Evolutionary conservation across 2,888 invertebrate genomes (phyloP).

Genomic region (Eudemis profundana): DNA sequence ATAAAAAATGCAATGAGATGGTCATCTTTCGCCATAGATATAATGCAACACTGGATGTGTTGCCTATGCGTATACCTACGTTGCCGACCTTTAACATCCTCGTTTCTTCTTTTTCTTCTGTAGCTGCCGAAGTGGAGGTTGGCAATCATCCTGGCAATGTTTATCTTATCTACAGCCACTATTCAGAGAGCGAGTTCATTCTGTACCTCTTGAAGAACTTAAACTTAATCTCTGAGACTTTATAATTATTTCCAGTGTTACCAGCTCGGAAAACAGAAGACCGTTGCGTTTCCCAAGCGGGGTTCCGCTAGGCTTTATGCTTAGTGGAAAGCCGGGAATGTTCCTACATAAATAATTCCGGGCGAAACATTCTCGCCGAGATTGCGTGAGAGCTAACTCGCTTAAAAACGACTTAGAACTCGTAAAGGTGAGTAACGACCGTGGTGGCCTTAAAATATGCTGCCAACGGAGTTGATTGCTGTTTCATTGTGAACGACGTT

Average conservation of each 20-base stretch:
- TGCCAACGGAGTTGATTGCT: conserved; percentile 53
- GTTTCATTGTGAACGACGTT: conserved; percentile 46
- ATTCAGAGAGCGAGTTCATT: too few relatives aligned
- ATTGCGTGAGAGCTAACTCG: conserved; percentile 76
- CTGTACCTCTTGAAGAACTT: too few relatives aligned
- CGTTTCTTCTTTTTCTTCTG: too few relatives aligned
- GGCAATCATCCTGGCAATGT: too few relatives aligned
- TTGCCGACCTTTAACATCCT: too few relatives aligned
- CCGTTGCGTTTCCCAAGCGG: neutral
- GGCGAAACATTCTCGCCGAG: conserved; percentile 64
- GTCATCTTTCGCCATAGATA: too few relatives aligned
- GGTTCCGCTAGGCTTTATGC: conserved; percentile 18
- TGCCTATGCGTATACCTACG: too few relatives aligned
- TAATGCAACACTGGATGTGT: too few relatives aligned
- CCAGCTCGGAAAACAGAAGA: neutral
- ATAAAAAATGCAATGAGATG: too few relatives aligned
- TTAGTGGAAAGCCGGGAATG: conserved; percentile 49
- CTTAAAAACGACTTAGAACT: conserved; percentile 73
- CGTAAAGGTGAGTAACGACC: conserved; percentile 76
- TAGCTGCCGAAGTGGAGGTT: too few relatives aligned
- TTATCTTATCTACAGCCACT: too few relatives aligned
- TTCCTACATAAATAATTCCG: conserved; percentile 66
- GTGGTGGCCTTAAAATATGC: conserved; percentile 61
- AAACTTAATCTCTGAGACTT: too few relatives aligned
- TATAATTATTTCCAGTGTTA: conserved; percentile 11